A percentile compares a stretch with the other conserved stretches of the same genome.
These are phyloP conservation scores for Diloba caeruleocephala DNA, from an alignment of 2,888 invertebrate genomes.

Conservation along the genomic window DNA sequence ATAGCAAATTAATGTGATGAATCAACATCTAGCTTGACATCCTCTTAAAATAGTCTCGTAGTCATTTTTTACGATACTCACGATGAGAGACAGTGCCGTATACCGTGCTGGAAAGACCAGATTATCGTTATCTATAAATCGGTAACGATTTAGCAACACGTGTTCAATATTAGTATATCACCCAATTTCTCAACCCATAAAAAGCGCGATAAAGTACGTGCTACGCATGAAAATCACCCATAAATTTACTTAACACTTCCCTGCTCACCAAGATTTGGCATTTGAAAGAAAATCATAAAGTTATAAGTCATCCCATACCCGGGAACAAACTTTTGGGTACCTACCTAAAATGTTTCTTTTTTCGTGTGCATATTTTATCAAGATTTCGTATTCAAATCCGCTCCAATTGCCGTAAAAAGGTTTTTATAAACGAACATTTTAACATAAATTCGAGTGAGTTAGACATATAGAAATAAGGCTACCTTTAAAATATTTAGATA, in stretches of 20 bases:
- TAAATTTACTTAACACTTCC: conserved; percentile 41
- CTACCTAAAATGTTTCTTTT: conserved; percentile 55
- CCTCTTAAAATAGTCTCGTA: no score
- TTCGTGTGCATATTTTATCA: conserved; percentile 62
- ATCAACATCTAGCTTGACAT: no score
- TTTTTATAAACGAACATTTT: conserved; percentile 31
- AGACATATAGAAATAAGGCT: conserved; percentile 18
- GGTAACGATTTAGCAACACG: conserved; percentile 20
- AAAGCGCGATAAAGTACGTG: conserved; percentile 48
- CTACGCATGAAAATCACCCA: conserved; percentile 37
- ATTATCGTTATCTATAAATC: conserved; percentile 11
- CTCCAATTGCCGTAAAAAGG: conserved; percentile 40
- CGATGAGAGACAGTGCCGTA: no score
- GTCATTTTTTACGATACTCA: no score
- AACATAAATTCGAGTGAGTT: conserved; percentile 33
- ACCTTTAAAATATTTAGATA: no score
- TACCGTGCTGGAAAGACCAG: no score
- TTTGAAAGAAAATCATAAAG: conserved; percentile 41
- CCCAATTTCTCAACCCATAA: conserved; percentile 22
- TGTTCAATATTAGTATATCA: conserved; percentile 13
- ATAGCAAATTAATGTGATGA: no score
- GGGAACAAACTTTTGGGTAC: conserved; percentile 47
- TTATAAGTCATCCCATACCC: conserved; percentile 57
- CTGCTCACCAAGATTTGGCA: conserved; percentile 29
- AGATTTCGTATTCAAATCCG: conserved; percentile 60